phyloP scores from a whole-genome alignment of 2,888 invertebrate genomes.

The Habrosyne pyritoides region DNA sequence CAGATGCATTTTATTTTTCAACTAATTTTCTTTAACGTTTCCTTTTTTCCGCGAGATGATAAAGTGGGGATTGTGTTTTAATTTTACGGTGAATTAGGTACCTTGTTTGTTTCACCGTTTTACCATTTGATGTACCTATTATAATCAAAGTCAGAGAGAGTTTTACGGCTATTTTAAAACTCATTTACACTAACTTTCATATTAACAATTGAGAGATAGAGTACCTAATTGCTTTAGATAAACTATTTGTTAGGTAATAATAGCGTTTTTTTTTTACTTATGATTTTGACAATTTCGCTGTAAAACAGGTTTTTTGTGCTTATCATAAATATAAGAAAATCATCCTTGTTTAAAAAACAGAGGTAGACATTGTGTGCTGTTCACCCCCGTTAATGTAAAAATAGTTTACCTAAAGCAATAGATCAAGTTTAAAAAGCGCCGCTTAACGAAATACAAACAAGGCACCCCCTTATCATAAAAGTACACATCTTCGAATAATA shows the following conservation, averaged over 20 bases:
- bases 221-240: not conserved
- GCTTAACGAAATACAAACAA: slow-evolving; percentile 59
- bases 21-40: slow-evolving; percentile 59
- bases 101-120: slow-evolving; percentile 50
- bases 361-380: not conserved
- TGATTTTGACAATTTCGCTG: too few relatives aligned
- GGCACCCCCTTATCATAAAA: slow-evolving; percentile 58
- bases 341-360: not conserved
- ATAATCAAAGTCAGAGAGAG: slow-evolving; percentile 33
- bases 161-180: not conserved
- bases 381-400: not conserved
- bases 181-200: too few relatives aligned
- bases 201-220: not conserved
- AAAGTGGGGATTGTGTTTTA: slow-evolving; percentile 64
- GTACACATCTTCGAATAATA: slow-evolving; percentile 67
- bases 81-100: slow-evolving; percentile 71
- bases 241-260: not conserved
- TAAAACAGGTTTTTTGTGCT: too few relatives aligned
- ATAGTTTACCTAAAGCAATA: slow-evolving; percentile 58
- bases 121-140: slow-evolving; percentile 45
- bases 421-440: slow-evolving; percentile 63
- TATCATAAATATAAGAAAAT: too few relatives aligned
- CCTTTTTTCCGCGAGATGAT: slow-evolving; percentile 37
- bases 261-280: too few relatives aligned
- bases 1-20: slow-evolving; percentile 75